A percentile compares a stretch with the other conserved stretches of the same genome.
These are phyloP conservation scores for Ephydatia muelleri DNA, from an alignment of 37 sponge, comb jelly and placozoan genomes.

Conservation along the genomic window DNA sequence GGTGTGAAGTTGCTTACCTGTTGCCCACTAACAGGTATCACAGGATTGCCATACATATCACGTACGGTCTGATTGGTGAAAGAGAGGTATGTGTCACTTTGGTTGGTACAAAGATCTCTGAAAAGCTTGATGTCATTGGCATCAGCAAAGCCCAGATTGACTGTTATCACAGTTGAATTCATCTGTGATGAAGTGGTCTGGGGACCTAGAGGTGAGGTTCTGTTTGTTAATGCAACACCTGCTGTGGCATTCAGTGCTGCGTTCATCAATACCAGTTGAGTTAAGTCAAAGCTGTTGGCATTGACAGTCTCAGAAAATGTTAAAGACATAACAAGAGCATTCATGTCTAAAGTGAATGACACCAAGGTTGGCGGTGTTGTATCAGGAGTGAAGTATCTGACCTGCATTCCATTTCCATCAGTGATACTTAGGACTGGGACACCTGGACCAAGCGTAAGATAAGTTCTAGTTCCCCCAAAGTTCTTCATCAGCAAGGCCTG, in stretches of 20 bases:
- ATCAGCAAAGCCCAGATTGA: constrained; percentile 74
- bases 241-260: constrained; percentile 39
- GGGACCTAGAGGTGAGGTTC: not conserved
- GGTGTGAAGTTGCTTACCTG: constrained; percentile 28
- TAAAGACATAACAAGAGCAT: constrained; percentile 52
- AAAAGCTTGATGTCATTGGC: constrained; percentile 73
- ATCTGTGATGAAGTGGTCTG: constrained; percentile 40
- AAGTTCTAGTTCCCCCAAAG: constrained; percentile 22
- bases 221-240: constrained; percentile 31
- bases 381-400: constrained; percentile 61
- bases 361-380: constrained; percentile 65
- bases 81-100: constrained; percentile 52
- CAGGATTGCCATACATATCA: constrained; percentile 76
- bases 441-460: not conserved
- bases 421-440: constrained; percentile 66
- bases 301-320: constrained; percentile 88
- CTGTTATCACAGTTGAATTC: constrained; percentile 58
- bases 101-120: constrained; percentile 62
- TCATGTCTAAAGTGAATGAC: constrained; percentile 70
- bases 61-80: constrained; percentile 57
- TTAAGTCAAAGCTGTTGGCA: constrained; percentile 56
- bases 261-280: constrained; percentile 53
- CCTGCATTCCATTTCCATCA: constrained; percentile 59
- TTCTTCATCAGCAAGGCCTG: constrained; percentile 66
- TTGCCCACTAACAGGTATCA: constrained; percentile 22